phyloP scores from a whole-genome alignment of 2,113 vertebrate genomes.

The Corvus cornix region DNA sequence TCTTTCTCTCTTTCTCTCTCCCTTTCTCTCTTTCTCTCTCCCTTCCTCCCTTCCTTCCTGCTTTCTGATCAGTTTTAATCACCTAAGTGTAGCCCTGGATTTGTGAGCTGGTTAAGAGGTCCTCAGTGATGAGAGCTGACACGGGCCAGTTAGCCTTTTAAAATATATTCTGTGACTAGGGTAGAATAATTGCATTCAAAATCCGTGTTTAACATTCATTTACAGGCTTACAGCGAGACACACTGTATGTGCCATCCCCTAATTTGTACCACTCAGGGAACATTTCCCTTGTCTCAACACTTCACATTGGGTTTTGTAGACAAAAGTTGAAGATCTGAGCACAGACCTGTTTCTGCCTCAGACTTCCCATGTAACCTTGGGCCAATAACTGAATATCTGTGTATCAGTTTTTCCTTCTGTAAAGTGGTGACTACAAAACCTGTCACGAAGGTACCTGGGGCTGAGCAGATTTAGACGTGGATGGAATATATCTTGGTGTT shows the following conservation, averaged over 20 bases:
- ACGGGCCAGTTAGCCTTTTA: neutral
- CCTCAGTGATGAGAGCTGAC: neutral
- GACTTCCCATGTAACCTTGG: neutral
- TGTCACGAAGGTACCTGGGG: neutral
- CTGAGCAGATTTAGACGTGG: neutral
- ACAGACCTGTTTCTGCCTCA: neutral
- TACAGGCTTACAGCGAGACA: neutral
- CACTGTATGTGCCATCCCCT: neutral
- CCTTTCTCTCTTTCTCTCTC: no score
- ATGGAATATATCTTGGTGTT: neutral
- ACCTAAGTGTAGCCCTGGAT: neutral
- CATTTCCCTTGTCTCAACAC: neutral
- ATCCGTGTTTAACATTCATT: constrained; percentile 28
- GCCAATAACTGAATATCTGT: neutral
- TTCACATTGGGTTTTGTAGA: neutral
- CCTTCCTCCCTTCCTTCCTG: no score
- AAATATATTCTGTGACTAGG: neutral
- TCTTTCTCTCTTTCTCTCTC: no score
- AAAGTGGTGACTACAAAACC: neutral
- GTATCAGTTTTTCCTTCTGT: neutral
- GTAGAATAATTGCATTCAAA: constrained; percentile 36
- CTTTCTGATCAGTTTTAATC: neutral
- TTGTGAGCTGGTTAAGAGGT: neutral
- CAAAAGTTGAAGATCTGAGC: neutral
- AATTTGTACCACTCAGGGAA: neutral